Evolutionary conservation across 2,797 vertebrate genomes (phyloP), one percentile per base, ranked within the genome.

Genomic region (Salarias fasciatus): DNA sequence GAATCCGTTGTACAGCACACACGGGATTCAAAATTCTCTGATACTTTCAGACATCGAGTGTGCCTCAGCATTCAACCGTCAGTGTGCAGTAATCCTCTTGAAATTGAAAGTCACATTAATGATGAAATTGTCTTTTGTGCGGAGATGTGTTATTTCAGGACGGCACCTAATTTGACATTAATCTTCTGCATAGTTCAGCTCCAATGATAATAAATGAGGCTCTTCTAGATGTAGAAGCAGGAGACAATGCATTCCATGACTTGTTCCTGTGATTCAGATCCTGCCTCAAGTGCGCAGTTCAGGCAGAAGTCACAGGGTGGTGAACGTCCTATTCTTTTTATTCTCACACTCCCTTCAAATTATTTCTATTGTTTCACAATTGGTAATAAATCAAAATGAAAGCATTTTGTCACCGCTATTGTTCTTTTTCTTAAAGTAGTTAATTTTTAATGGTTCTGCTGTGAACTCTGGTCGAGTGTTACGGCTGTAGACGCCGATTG

Each of bases 211-310:
- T 65, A 14, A 59, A 33, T 41, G 29, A 24, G 10, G 5, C 10
- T 29, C 30, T 4, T 47, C 29, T 41, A 45, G 2, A 45, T 38
- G 44, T 7, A 44, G 53, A 57, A 46, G 8, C 73, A 80, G 80
- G 80, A 85, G 60, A 85, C 86, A 79, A 77, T 80, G 69, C 69
- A 53, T 72, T 72, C 48, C 57, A 53, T 40, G 10, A 53, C 10
- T 52, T 64, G 42, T 72, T 53, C n/a, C 3, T 44, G 29, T 62
- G 7, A 40, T 54, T 63, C 61, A 47, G 77, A 68, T 79, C 53
- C 36, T 56, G 13, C 7, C 14, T 5, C 12, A 13, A 33, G 29
- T 56, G 66, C 33, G 62, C 29, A 3, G 15, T 66, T 70, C 62
- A 71, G 41, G 43, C 15, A 29, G 41, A 14, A 33, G 40, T n/a